Evolutionary conservation across 2,888 invertebrate species (phyloP).

Genomic region (Amphipyra tragopoginis): DNA sequence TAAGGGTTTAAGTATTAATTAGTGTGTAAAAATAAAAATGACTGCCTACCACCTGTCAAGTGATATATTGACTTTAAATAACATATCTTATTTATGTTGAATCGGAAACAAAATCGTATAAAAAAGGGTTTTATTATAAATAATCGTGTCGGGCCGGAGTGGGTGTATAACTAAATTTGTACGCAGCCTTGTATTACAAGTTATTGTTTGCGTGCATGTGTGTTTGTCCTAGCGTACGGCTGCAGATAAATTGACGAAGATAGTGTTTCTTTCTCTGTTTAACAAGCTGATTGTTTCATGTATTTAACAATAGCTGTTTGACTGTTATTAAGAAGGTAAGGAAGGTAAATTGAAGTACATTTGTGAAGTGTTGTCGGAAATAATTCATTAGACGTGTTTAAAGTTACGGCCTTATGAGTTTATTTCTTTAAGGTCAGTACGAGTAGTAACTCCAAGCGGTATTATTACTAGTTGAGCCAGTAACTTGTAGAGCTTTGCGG

Average conservation of each 20-base stretch:
- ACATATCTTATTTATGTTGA: slow-evolving; percentile 91
- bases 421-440: slow-evolving; percentile 33
- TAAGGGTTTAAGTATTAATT: slow-evolving; percentile 67
- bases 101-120: slow-evolving; percentile 88
- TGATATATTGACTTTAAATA: slow-evolving; percentile 90
- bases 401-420: slow-evolving; percentile 6
- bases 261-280: slow-evolving; percentile 78
- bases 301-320: slow-evolving; percentile 43
- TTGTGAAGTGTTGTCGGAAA: slow-evolving; percentile 35
- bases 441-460: slow-evolving; percentile 10
- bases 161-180: slow-evolving; percentile 89
- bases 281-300: slow-evolving; percentile 64
- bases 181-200: slow-evolving; percentile 82
- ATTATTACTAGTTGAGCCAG: not conserved
- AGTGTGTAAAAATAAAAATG: slow-evolving; percentile 54
- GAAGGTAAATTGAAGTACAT: slow-evolving; percentile 32
- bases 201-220: slow-evolving; percentile 71
- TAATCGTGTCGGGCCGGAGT: slow-evolving; percentile 79
- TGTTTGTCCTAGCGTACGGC: slow-evolving; percentile 65
- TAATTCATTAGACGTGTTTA: slow-evolving; percentile 36
- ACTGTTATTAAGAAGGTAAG: slow-evolving; percentile 28
- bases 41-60: slow-evolving; percentile 89
- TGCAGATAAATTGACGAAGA: slow-evolving; percentile 83
- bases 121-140: slow-evolving; percentile 87
- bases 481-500: too few relatives aligned